Percentiles rank a stretch among this genome's conserved stretches.
These are phyloP conservation scores for Caenorhabditis brenneri DNA, from an alignment of 1,140 invertebrate genomes.

Conservation along the genomic window DNA sequence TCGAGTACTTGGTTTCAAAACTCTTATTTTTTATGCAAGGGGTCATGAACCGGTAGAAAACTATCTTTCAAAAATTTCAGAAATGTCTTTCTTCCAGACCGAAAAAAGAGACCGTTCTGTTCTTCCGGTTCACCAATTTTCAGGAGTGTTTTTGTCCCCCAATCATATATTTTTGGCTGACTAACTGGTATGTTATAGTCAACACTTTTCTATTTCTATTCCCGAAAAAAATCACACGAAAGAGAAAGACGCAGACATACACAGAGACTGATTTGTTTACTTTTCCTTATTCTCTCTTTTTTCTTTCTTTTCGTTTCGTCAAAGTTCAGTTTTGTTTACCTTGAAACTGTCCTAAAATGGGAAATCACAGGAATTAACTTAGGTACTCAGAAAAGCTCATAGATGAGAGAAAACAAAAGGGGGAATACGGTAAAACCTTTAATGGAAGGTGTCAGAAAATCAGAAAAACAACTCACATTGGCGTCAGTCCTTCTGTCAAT, in stretches of 20 bases:
- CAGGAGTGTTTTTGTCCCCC: too few relatives aligned
- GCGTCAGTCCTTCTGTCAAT: not conserved
- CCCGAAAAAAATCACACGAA: not conserved
- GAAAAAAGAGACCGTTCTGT: too few relatives aligned
- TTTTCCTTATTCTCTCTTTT: not conserved
- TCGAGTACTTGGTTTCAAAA: too few relatives aligned
- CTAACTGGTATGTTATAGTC: not conserved
- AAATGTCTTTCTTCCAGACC: too few relatives aligned
- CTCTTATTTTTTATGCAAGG: too few relatives aligned
- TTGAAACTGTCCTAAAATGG: not conserved
- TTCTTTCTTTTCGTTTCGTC: not conserved
- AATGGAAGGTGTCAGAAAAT: too few relatives aligned
- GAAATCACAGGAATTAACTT: not conserved
- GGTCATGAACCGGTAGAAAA: too few relatives aligned
- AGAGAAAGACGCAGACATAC: not conserved
- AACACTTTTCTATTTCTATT: not conserved
- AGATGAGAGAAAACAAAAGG: too few relatives aligned
- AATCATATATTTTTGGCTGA: too few relatives aligned
- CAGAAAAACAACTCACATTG: slow-evolving; percentile 19
- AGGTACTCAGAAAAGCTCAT: not conserved
- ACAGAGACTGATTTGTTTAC: not conserved
- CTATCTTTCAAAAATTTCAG: not conserved
- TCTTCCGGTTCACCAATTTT: too few relatives aligned
- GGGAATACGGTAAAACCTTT: not conserved
- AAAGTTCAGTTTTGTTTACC: not conserved